Evolutionary conservation across 2,797 vertebrate species (phyloP).

Genomic region (Chiloscyllium punctatum): DNA sequence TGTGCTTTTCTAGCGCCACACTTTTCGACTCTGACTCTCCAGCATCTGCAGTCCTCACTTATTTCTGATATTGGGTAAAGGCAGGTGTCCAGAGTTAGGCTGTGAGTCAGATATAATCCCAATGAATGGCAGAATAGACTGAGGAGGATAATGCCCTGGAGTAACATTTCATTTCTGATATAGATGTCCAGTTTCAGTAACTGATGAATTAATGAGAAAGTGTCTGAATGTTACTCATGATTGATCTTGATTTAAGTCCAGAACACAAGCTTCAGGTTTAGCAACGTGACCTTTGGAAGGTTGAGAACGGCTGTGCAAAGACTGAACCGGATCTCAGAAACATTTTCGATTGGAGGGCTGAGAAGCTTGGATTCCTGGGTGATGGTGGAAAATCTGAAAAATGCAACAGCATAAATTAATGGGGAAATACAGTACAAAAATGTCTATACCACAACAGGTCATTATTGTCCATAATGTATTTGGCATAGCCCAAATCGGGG

Average conservation of each 20-base stretch:
- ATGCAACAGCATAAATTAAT: not conserved
- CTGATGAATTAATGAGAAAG: not conserved
- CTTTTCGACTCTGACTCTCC: too few species aligned
- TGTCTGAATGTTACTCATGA: not conserved
- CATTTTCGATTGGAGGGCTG: not conserved
- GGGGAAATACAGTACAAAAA: not conserved
- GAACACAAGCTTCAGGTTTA: not conserved
- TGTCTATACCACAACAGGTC: not conserved
- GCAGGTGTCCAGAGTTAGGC: too few species aligned
- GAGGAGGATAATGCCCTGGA: not conserved
- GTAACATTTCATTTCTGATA: not conserved
- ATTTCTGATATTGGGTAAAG: too few species aligned
- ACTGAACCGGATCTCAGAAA: not conserved
- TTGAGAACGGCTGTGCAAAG: not conserved
- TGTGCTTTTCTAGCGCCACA: too few species aligned
- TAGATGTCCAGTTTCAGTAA: not conserved
- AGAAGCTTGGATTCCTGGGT: not conserved
- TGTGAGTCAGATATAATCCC: too few species aligned
- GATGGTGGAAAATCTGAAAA: too few species aligned
- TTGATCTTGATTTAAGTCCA: not conserved
- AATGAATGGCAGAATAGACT: too few species aligned
- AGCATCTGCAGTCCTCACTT: too few species aligned
- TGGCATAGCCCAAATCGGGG: not conserved
- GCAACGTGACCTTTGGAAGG: not conserved
- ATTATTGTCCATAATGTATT: not conserved